A percentile compares a stretch with the other conserved stretches of the same genome.
Evolutionary conservation across 2,113 vertebrate species (phyloP).

Genomic region (Deroptyus accipitrinus): DNA sequence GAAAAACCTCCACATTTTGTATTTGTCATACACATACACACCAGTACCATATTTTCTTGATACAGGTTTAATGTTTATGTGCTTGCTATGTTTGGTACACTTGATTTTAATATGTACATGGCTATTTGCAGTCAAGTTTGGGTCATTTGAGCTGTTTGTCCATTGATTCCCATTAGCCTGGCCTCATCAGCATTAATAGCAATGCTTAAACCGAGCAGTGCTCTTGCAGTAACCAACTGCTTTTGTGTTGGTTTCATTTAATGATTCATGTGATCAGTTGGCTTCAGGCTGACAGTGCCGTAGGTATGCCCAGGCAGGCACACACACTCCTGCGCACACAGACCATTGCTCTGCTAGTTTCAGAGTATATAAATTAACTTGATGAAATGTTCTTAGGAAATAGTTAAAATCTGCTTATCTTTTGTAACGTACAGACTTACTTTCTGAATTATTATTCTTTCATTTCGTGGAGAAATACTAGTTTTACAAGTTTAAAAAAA

Average conservation of each 20-base stretch:
- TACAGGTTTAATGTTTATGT: neutral
- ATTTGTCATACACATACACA: neutral
- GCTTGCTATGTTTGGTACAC: neutral
- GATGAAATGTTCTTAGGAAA: neutral
- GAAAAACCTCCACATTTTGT: neutral
- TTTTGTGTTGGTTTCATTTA: neutral
- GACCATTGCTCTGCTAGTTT: neutral
- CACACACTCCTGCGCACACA: fast-evolving
- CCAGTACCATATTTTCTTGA: neutral
- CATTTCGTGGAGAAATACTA: neutral
- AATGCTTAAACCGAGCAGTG: neutral
- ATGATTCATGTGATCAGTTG: neutral
- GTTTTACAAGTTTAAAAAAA: neutral
- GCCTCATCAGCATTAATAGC: neutral
- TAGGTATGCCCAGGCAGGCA: neutral
- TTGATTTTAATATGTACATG: neutral
- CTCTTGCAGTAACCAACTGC: neutral
- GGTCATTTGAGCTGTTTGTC: neutral
- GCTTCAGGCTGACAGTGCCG: neutral
- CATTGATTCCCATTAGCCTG: neutral
- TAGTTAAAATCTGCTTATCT: neutral
- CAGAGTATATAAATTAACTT: neutral
- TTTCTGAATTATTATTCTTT: neutral
- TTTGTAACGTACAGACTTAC: neutral
- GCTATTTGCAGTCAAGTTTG: neutral